Base-by-base conservation (phyloP, 1,140 invertebrate genomes). In the Aphaenogaster rudis region DNA sequence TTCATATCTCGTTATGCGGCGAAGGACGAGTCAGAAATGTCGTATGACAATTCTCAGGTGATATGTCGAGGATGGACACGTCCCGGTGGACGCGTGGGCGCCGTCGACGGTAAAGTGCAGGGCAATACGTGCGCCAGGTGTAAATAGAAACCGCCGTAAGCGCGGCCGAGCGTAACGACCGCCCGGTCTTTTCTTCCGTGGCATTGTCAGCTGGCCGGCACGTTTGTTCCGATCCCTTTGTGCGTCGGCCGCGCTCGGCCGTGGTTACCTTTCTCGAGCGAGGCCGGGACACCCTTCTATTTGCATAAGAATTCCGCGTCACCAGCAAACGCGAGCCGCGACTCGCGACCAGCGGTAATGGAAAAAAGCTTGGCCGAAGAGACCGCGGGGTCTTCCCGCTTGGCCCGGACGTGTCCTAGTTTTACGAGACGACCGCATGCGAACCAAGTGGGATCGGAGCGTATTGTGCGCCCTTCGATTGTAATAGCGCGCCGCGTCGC, bases 251-350 rank as follows among this genome's bases (percentile, higher is more conserved):
- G 63, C 15, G 42, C 4, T 57, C 54, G 21, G 48, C 39, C 48
- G 48, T 74, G 78, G 76, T 74, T 81, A 87, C 88, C 66, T 78
- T 87, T 90, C 54, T 64, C 72, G 6, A 67, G 77, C 42, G 11
- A 13, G 9, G 69, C 33, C 54, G 77, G 21, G 54, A 90, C 50
- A 72, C 57, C 54, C 42, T 48, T 11, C 17, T 74, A 90, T 90
- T 90, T 88, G 42, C 86, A 80, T 90, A 89, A 90, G 79, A 90
- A 90, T 90, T 64, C 64, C 54, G 89, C 88, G 64, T 90, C 87
- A 54, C 52, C 50, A 67, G 2, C 85, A 48, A 88, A 74, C 71
- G 71, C 17, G 50, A 39, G 21, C 9, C n/a, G 81, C n/a, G 50
- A n/a, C 39, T 7, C 72, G 76, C 42, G 79, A 63, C 42, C 39